Conservation (phyloP, 2,888 invertebrate species). For the Ormia ochracea region DNA sequence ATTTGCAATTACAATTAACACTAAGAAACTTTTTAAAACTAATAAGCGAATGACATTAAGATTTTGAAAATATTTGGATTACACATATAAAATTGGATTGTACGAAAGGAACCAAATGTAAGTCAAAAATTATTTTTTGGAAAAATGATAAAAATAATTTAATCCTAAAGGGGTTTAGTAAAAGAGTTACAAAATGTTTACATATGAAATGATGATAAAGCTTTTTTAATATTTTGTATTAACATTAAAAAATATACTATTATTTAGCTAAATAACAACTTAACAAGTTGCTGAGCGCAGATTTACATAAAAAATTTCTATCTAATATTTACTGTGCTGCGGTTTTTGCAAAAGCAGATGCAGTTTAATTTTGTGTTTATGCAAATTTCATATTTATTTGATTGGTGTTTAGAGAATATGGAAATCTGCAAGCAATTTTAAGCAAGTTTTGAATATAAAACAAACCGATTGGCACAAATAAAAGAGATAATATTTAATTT, state of each 20-base stretch:
- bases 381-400: not conserved
- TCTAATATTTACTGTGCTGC: not conserved
- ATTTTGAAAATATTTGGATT: slow-evolving; percentile 23
- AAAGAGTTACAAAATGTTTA: too few relatives aligned
- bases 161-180: too few relatives aligned
- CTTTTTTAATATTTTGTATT: too few relatives aligned
- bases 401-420: too few relatives aligned
- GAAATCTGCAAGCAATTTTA: not conserved
- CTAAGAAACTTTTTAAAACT: too few relatives aligned
- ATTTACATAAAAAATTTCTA: not conserved
- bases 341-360: not conserved
- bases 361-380: not conserved
- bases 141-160: too few relatives aligned
- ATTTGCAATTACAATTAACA: too few relatives aligned
- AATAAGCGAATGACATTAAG: too few relatives aligned
- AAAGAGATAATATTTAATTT: not conserved
- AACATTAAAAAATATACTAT: too few relatives aligned
- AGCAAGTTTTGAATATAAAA: not conserved
- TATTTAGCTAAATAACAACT: too few relatives aligned
- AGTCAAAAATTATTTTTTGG: slow-evolving; percentile 2
- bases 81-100: not conserved
- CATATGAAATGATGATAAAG: too few relatives aligned
- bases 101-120: not conserved
- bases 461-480: not conserved
- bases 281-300: not conserved